Evolutionary conservation across 2,888 invertebrate genomes (phyloP).

Genomic region (Uloborus plumipes): DNA sequence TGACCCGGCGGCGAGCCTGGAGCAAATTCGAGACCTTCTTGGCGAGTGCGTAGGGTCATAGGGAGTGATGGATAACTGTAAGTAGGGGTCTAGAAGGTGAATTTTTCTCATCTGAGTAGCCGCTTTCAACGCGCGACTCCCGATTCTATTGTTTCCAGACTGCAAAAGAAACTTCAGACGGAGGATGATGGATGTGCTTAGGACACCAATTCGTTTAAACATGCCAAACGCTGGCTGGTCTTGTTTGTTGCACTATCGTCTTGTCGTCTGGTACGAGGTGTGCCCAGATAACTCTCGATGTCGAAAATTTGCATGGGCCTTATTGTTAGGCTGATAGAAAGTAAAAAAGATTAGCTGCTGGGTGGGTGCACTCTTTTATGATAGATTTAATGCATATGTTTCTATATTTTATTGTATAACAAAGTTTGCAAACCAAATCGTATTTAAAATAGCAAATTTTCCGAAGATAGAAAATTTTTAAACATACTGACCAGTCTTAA

Average conservation of each 20-base stretch:
- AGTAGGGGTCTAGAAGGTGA: conserved; percentile 17
- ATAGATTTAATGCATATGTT: too few relatives aligned
- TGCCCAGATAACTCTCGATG: too few relatives aligned
- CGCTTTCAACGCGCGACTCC: conserved; percentile 21
- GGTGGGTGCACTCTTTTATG: too few relatives aligned
- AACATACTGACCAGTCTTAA: too few relatives aligned
- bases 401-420: too few relatives aligned
- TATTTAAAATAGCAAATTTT: too few relatives aligned
- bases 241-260: conserved; percentile 6
- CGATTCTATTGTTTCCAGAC: conserved; percentile 17
- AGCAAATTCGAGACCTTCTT: conserved; percentile 14
- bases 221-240: conserved; percentile 10
- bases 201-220: conserved; percentile 32
- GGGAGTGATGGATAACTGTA: conserved; percentile 37
- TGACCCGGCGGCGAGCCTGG: conserved; percentile 23
- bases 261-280: too few relatives aligned
- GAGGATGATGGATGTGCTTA: conserved; percentile 32
- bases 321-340: too few relatives aligned
- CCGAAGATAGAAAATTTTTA: too few relatives aligned
- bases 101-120: conserved; percentile 26
- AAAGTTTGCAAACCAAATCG: too few relatives aligned
- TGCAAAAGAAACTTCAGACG: conserved; percentile 19
- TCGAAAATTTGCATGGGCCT: too few relatives aligned
- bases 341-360: too few relatives aligned
- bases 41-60: conserved; percentile 19